Base-by-base conservation (phyloP, 2,888 invertebrate species). In the Molorchus minor region DNA sequence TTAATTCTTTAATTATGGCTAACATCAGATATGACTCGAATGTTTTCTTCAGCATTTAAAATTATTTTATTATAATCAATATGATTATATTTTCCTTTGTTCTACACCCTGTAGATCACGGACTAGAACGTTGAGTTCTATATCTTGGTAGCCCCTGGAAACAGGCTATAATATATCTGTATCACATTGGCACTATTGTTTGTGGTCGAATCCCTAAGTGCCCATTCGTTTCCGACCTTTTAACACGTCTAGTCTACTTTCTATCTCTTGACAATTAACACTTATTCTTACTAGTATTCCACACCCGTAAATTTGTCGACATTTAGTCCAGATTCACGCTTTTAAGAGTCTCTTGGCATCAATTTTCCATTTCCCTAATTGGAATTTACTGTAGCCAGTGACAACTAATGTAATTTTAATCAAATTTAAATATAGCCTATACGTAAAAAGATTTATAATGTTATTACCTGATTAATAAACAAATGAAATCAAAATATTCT, bases 221-320 rank as follows among this genome's bases (percentile, higher is more conserved):
- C 76, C 79, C 78, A 79, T 80, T 79, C 78, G 75, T 80, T 79
- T 77, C 71, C 67, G 70, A 69, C 77, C 79, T 80, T 79, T 79
- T 79, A 80, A 72, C 79, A 75, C 76, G 78, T 79, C 79, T 71
- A 71, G 71, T 75, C 76, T 77, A 76, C 74, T 80, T 79, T 77
- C 73, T 74, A 72, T 75, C 73, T 72, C 66, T 66, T 64, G 68
- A 75, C 72, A 77, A 75, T 72, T 68, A 72, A 71, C 70, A 62
- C 62, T 61, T 41, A 56, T 52, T 62, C 62, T 65, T 56, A 56
- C 58, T 55, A 51, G 54, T 53, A 38, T 44, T 33, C 46, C 51
- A 30, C 43, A 44, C 19, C 51, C 56, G 56, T 61, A 61, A 61
- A 63, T 65, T 57, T 58, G 61, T 49, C 12, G 53, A 54, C 58